Conservation (phyloP, 2,888 invertebrate genomes). For the Xanthorhoe spadicearia region DNA sequence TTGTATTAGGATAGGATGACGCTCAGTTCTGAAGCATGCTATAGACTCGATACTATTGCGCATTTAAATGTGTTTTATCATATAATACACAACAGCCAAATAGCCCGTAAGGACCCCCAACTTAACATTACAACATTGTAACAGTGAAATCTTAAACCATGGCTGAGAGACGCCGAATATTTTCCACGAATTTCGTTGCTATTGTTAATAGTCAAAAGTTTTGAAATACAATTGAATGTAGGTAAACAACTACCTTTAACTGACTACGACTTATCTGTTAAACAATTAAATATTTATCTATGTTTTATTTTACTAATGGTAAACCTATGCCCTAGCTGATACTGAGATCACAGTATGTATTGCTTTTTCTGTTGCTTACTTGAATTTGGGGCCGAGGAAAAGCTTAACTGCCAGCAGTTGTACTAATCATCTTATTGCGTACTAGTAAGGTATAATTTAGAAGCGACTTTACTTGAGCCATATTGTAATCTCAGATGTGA, state of each 20-base stretch:
- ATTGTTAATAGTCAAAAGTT: conserved; percentile 63
- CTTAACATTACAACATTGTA: conserved; percentile 51
- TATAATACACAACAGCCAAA: conserved; percentile 77
- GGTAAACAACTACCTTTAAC: conserved; percentile 81
- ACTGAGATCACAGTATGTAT: conserved; percentile 56
- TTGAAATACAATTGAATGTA: conserved; percentile 60
- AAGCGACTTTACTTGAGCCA: conserved; percentile 25
- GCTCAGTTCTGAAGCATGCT: conserved; percentile 8
- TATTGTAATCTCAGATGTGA: conserved; percentile 51
- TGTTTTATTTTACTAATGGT: conserved; percentile 70
- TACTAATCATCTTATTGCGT: conserved; percentile 31
- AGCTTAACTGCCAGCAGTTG: conserved; percentile 66
- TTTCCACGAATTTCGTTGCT: conserved; percentile 59
- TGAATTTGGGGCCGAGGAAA: conserved; percentile 38
- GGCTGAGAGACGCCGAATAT: conserved; percentile 24
- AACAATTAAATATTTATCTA: conserved; percentile 75
- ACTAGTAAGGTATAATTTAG: conserved; percentile 12
- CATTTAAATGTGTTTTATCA: conserved; percentile 51
- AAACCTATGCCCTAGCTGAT: conserved; percentile 62
- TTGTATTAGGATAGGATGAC: background rate
- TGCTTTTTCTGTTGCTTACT: conserved; percentile 31
- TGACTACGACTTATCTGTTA: conserved; percentile 80
- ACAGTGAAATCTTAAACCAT: conserved; percentile 30
- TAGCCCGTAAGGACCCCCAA: conserved; percentile 48
- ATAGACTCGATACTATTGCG: conserved; percentile 51